Base-by-base conservation (phyloP, 2,797 vertebrate genomes). In the Characodon lateralis region DNA sequence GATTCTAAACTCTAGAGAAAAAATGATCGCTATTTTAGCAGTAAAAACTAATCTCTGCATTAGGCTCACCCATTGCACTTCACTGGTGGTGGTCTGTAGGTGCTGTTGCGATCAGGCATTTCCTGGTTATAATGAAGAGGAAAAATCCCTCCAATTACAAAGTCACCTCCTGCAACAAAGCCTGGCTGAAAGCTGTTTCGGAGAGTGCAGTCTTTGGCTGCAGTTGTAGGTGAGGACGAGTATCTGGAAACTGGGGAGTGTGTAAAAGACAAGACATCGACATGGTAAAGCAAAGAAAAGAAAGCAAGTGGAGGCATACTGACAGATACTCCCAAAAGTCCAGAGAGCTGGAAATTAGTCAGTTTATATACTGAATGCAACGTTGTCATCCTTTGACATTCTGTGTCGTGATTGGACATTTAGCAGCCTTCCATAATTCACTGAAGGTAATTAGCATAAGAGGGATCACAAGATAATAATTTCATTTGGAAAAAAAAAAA, bases 81-180 rank as follows among this genome's bases (percentile, higher is more conserved):
- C 24, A 93, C 91, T 48, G 88, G 85, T 2, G 83, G 87, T 3
- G 95, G 94, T 86, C 75, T 92, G 83, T 94, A 91, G 53, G 92
- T 95, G 79, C 71, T 89, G 82, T 94, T 93, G 26, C 91, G 79
- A 65, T 94, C 92, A 66, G 95, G 94, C 92, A 95, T 94, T 85
- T 94, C 94, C 81, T 95, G 92, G 85, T 93, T 95, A 66, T 95
- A 95, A 81, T 96, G 95, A 77, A 96, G 81, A 2, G 95, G 95
- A 43, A 96, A 96, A 81, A 95, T 94, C 3, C 93, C 95, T 71
- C 95, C 95, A 41, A 96, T 92, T 20, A 94, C 61, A 81, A 88
- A 95, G 59, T 95, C 89, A 79, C 94, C 95, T 20, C 80, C 65
- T 63, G 91, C 86, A 74, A 85, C 80, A 50, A 96, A 94, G 4